A percentile compares a stretch with the other conserved stretches of the same genome.
Conservation (phyloP, 2,888 invertebrate species). For the Microplitis manilae region DNA sequence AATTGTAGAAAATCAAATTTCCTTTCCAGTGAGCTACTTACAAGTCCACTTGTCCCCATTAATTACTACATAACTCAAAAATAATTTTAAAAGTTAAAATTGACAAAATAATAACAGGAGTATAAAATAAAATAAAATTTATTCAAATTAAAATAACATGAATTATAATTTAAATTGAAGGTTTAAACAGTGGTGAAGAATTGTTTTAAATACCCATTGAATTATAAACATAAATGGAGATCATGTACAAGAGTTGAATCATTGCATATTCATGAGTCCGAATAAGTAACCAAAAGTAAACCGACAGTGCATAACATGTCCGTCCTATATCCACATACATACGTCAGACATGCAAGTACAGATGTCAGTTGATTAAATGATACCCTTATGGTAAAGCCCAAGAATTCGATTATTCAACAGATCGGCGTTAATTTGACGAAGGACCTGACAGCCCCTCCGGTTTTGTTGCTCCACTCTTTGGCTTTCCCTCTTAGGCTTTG, state of each 20-base stretch:
- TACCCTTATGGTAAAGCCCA: neutral
- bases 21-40: too few relatives aligned
- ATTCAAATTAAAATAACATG: too few relatives aligned
- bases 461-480: neutral
- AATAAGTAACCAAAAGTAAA: neutral
- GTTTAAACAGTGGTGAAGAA: neutral
- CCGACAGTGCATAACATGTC: neutral
- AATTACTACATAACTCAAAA: too few relatives aligned
- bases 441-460: conserved; percentile 17
- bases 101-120: too few relatives aligned
- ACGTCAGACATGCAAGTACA: neutral
- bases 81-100: too few relatives aligned
- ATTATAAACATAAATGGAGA: neutral
- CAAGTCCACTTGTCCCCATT: too few relatives aligned
- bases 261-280: neutral
- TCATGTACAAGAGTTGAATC: neutral
- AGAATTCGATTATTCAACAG: conserved; percentile 11
- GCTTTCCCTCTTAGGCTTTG: conserved; percentile 21
- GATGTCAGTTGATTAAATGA: conserved; percentile 1
- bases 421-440: conserved; percentile 30
- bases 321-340: neutral
- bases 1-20: too few relatives aligned
- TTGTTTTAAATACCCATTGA: neutral
- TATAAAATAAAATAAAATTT: too few relatives aligned
- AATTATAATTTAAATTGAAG: too few relatives aligned